These are phyloP conservation scores for Diarsia brunnea DNA, from an alignment of 2,888 invertebrate genomes.

Conservation along the genomic window DNA sequence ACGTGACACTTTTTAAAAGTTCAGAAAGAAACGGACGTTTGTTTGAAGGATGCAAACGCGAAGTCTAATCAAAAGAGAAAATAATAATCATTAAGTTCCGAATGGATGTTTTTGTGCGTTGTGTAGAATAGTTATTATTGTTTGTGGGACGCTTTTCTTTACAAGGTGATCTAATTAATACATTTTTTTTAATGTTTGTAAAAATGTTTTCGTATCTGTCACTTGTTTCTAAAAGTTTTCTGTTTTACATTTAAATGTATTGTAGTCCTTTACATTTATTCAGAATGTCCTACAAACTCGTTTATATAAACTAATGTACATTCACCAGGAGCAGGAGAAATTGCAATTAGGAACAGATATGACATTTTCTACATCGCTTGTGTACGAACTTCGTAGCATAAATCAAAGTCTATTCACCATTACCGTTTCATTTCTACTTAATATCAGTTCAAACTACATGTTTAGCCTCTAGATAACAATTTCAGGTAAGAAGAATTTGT, in stretches of 20 bases:
- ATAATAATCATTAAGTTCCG: neutral
- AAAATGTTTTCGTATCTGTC: neutral
- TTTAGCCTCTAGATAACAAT: neutral
- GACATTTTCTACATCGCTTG: neutral
- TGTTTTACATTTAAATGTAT: neutral
- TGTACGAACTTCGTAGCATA: neutral
- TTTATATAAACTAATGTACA: neutral
- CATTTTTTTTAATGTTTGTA: neutral
- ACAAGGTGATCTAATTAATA: neutral
- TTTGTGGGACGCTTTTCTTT: neutral
- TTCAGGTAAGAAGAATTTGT: conserved; percentile 29
- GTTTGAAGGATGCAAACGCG: conserved; percentile 17
- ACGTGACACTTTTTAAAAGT: conserved; percentile 41
- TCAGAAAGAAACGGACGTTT: conserved; percentile 39
- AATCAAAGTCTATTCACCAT: neutral
- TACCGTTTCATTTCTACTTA: neutral
- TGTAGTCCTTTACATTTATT: neutral
- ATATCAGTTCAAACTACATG: neutral
- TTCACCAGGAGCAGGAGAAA: neutral
- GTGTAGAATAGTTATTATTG: conserved; percentile 12
- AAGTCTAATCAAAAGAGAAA: neutral
- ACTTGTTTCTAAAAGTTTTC: neutral
- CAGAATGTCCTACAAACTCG: neutral
- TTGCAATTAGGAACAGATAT: neutral
- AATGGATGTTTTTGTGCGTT: neutral